These are phyloP conservation scores for Erebia aethiops DNA, from an alignment of 2,888 invertebrate species.

Conservation along the genomic window DNA sequence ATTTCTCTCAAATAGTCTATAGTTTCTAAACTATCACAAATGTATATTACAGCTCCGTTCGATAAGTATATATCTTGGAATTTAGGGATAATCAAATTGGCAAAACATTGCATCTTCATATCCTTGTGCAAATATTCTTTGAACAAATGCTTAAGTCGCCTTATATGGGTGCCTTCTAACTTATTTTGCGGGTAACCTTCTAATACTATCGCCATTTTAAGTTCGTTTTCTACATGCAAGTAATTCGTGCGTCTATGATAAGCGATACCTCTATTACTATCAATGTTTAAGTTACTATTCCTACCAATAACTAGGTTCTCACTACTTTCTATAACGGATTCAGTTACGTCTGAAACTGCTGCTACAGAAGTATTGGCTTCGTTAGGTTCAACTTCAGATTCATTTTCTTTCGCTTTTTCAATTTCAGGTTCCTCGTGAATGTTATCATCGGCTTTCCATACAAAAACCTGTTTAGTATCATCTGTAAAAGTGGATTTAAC, in stretches of 20 bases:
- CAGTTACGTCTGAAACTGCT: conserved; percentile 61
- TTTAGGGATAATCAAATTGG: conserved; percentile 68
- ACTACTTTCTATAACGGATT: conserved; percentile 60
- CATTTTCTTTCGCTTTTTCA: neutral
- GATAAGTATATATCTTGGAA: conserved; percentile 74
- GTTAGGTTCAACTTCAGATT: conserved; percentile 41
- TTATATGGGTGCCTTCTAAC: conserved; percentile 70
- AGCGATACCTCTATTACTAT: conserved; percentile 71
- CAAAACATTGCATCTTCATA: conserved; percentile 66
- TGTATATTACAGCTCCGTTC: conserved; percentile 74
- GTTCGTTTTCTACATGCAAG: conserved; percentile 67
- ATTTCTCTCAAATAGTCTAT: conserved; percentile 70
- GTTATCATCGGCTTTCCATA: neutral
- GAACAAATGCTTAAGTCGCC: conserved; percentile 67
- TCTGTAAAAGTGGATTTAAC: conserved; percentile 25
- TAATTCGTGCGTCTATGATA: conserved; percentile 75
- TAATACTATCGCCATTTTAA: conserved; percentile 70
- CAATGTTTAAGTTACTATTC: conserved; percentile 65
- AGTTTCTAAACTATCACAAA: conserved; percentile 75
- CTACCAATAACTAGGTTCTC: conserved; percentile 58
- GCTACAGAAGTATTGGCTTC: conserved; percentile 53
- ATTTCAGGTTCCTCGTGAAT: neutral
- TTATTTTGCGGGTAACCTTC: conserved; percentile 73
- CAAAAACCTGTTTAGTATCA: neutral
- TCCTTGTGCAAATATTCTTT: conserved; percentile 74